Base-by-base conservation (phyloP, 1,140 invertebrate species). In the Drosophila bipectinata region DNA sequence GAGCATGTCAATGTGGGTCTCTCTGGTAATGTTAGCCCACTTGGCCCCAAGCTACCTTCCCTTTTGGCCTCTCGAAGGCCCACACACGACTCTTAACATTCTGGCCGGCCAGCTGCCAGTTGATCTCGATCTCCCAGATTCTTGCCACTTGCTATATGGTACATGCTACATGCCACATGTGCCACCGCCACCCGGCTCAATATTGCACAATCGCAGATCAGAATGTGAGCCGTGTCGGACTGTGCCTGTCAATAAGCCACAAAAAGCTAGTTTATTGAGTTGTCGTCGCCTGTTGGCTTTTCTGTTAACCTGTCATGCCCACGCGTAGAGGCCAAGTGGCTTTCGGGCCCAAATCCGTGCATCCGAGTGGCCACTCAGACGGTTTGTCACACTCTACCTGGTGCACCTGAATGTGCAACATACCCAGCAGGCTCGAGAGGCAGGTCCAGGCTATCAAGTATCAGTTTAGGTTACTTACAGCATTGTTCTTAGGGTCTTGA, bases 1-100 rank as follows among this genome's bases (percentile, higher is more conserved):
- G 82, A 85, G 82, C 82, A 85, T 85, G 82, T 85, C 82, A 87
- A 85, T 85, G 82, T 77, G 77, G 82, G 82, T 74, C 82, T 64
- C 79, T 64, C 76, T 67, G 82, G 82, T 87, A 85, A 85, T 78
- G 77, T 68, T 81, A 85, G 64, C 63, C 79, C 45, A 63, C 44
- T 47, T 47, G 14, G 26, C 21, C 60, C 37, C 53, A 21, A 21
- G 56, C 69, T 12, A 14, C 54, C 39, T 59, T 37, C 60, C 58
- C 56, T 75, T 30, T 44, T 66, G 32, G 15, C 34, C 47, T 61
- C 53, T 32, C 41, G 51, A 37, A 56, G 28, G 71, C 44, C 64
- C 60, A 67, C 41, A 67, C 52, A 69, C 39, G 34, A 44, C 47
- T 44, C 12, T 48, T 14, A 32, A 58, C 32, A 68, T 18, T 47